Conservation (phyloP, 1,140 invertebrate species). For the Galleria mellonella region DNA sequence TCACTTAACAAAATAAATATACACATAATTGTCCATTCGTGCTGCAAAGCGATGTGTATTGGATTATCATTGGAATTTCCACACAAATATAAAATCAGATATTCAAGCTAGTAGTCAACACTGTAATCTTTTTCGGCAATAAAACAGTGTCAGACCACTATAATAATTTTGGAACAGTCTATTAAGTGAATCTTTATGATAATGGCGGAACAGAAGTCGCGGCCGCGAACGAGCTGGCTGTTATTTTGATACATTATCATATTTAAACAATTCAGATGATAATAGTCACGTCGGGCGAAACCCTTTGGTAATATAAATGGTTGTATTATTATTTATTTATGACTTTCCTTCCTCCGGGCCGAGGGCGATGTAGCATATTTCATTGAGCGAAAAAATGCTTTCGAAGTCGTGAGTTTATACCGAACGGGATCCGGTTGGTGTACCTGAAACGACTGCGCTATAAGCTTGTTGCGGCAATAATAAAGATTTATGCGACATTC, state of each 20-base stretch:
- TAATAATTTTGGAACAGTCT: conserved; percentile 70
- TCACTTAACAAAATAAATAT: too few relatives aligned
- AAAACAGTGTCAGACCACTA: conserved; percentile 58
- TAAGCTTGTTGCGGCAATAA: conserved; percentile 72
- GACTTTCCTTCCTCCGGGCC: conserved; percentile 60
- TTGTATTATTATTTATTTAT: conserved; percentile 74
- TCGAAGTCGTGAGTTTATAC: conserved; percentile 66
- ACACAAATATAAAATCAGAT: conserved; percentile 14
- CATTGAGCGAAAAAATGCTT: conserved; percentile 69
- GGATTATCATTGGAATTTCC: too few relatives aligned
- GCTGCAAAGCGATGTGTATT: too few relatives aligned
- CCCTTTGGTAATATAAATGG: conserved; percentile 73
- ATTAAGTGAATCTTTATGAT: conserved; percentile 72
- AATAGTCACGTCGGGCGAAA: conserved; percentile 71
- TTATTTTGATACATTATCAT: conserved; percentile 73
- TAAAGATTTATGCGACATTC: conserved; percentile 73
- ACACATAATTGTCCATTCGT: too few relatives aligned
- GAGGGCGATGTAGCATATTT: conserved; percentile 65
- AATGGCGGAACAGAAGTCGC: conserved; percentile 68
- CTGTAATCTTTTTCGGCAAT: conserved; percentile 43
- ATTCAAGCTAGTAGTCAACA: conserved; percentile 42
- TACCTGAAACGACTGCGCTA: conserved; percentile 58
- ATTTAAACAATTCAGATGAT: conserved; percentile 73
- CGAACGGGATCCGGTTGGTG: conserved; percentile 54
- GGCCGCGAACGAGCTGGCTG: conserved; percentile 54